A percentile compares a stretch with the other conserved stretches of the same genome.
These are phyloP conservation scores for Myotis yumanensis DNA, from an alignment of 2,113 vertebrate genomes.

Conservation along the genomic window DNA sequence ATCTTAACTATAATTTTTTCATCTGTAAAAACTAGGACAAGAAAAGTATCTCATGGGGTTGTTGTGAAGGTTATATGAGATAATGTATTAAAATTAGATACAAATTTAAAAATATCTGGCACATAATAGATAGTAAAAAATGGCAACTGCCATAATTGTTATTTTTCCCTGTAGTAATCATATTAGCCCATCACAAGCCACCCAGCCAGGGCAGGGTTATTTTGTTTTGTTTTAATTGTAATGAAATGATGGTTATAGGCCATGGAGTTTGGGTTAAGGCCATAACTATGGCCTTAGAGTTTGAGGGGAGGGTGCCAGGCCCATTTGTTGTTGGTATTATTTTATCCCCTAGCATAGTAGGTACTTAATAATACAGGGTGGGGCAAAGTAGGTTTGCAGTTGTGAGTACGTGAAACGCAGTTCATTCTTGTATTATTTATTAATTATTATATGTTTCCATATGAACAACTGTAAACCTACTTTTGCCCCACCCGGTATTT, in stretches of 20 bases:
- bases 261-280: not conserved
- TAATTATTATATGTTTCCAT: not conserved
- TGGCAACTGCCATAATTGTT: not conserved
- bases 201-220: not conserved
- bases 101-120: not conserved
- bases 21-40: constrained; percentile 6
- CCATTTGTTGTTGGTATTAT: not conserved
- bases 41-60: not conserved
- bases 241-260: not conserved
- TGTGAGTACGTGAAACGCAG: not conserved
- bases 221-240: not conserved
- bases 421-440: not conserved
- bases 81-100: not conserved
- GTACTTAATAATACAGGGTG: not conserved
- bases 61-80: not conserved
- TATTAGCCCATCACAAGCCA: not conserved
- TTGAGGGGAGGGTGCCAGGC: not conserved
- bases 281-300: not conserved
- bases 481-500: not conserved
- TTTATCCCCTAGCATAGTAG: not conserved
- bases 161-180: not conserved
- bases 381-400: not conserved
- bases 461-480: not conserved
- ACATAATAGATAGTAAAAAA: not conserved
- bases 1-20: not conserved